Conservation (phyloP, 2,113 vertebrate species). For the Clinocottus analis region DNA sequence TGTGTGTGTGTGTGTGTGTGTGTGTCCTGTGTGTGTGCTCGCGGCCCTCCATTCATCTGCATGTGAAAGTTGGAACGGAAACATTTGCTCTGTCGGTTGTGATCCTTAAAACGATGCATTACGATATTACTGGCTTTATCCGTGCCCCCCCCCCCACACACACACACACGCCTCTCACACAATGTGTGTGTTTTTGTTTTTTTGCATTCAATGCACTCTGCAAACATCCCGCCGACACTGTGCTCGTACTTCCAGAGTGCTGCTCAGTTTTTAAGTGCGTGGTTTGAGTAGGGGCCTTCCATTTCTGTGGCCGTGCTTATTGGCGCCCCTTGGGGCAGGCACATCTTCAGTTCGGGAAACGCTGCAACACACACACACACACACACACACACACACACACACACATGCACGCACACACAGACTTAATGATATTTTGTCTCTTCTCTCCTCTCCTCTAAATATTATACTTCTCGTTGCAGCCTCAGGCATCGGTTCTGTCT, state of each 20-base stretch:
- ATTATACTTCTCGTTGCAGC: conserved; percentile 62
- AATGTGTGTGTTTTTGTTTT: background rate
- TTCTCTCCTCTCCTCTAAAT: conserved; percentile 45
- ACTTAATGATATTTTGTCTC: conserved; percentile 52
- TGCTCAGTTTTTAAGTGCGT: conserved; percentile 53
- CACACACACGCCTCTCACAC: no score
- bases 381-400: background rate
- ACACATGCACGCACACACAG: background rate
- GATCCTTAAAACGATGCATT: conserved; percentile 65
- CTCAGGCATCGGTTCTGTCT: conserved; percentile 61
- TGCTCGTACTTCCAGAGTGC: conserved; percentile 45
- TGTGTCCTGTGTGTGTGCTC: background rate
- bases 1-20: no score
- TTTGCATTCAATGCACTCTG: conserved; percentile 50
- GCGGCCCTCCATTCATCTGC: conserved; percentile 38
- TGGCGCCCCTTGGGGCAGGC: conserved; percentile 53
- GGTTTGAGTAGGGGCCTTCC: conserved; percentile 44
- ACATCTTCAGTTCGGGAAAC: conserved; percentile 41
- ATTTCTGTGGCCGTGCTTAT: conserved; percentile 49
- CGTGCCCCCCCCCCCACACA: conserved; percentile 43
- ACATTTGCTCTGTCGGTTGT: conserved; percentile 62
- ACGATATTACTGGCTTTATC: conserved; percentile 47
- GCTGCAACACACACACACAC: conserved; percentile 37
- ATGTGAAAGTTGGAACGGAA: conserved; percentile 31
- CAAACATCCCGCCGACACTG: conserved; percentile 43